A percentile compares a stretch with the other conserved stretches of the same genome.
phyloP scores from a whole-genome alignment of 1,140 invertebrate genomes.

The Drosophila seguyi region DNA sequence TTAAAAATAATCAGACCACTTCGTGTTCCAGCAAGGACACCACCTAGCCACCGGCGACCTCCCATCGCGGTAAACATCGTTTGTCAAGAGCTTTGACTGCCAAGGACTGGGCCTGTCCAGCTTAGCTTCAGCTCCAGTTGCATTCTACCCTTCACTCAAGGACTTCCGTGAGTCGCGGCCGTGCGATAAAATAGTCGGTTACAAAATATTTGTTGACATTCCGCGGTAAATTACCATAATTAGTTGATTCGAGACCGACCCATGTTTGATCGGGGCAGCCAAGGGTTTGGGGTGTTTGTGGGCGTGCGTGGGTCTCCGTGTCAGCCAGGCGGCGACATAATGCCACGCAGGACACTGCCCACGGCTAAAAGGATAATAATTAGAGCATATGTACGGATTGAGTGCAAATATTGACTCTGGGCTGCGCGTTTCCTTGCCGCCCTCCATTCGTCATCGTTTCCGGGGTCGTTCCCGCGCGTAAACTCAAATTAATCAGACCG shows the following conservation, averaged over 20 bases:
- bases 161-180: conserved; percentile 52
- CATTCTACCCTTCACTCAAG: conserved; percentile 18
- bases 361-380: conserved; percentile 77
- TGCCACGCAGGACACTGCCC: conserved; percentile 62
- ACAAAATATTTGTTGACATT: conserved; percentile 84
- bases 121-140: conserved; percentile 27
- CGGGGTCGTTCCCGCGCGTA: conserved; percentile 33
- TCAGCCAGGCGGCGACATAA: conserved; percentile 60
- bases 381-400: conserved; percentile 83
- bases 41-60: conserved; percentile 23
- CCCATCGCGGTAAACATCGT: conserved; percentile 73
- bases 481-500: conserved; percentile 72
- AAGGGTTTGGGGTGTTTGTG: not conserved
- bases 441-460: conserved; percentile 44
- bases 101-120: conserved; percentile 27
- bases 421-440: conserved; percentile 6
- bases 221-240: conserved; percentile 80
- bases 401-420: conserved; percentile 74
- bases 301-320: conserved; percentile 30
- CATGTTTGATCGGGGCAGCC: conserved; percentile 63
- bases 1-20: conserved; percentile 77
- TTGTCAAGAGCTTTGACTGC: conserved; percentile 74
- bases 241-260: conserved; percentile 78
- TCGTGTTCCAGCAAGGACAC: conserved; percentile 63
- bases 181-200: conserved; percentile 63